Conservation (phyloP, 2,888 invertebrate species). For the Morpho achilles region DNA sequence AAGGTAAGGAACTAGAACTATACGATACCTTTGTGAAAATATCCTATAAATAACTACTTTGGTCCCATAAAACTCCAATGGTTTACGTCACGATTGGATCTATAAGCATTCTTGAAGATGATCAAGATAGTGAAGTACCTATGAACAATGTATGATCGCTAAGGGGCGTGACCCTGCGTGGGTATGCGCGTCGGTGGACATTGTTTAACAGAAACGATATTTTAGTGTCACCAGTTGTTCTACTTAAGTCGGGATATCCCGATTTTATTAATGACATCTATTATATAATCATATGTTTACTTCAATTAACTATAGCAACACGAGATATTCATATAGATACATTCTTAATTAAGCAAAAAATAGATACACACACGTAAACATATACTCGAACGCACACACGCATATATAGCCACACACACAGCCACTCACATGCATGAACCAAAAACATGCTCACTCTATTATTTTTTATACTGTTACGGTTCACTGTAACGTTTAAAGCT, state of each 20-base stretch:
- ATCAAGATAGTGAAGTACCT: constrained; percentile 47
- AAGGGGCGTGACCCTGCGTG: constrained; percentile 66
- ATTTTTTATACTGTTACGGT: too few species aligned
- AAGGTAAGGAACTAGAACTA: constrained; percentile 3
- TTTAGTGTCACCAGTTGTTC: constrained; percentile 17
- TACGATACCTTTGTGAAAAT: constrained; percentile 10
- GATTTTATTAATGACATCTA: background rate
- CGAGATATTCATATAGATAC: too few species aligned
- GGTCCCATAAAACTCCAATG: constrained; percentile 22
- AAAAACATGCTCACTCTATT: too few species aligned
- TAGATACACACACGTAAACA: too few species aligned
- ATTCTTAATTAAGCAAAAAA: too few species aligned
- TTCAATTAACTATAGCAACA: too few species aligned
- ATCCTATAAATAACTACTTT: constrained; percentile 18
- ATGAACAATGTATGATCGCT: constrained; percentile 46
- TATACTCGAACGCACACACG: too few species aligned
- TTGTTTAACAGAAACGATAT: constrained; percentile 61
- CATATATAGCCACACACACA: too few species aligned
- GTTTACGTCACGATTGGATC: constrained; percentile 31
- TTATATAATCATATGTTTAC: too few species aligned
- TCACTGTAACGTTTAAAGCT: too few species aligned
- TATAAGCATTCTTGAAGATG: constrained; percentile 40
- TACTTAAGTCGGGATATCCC: constrained; percentile 7
- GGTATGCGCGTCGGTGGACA: constrained; percentile 70
- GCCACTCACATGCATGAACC: too few species aligned